Evolutionary conservation across 1,140 invertebrate genomes (phyloP).

Genomic region (Trichoplusia ni): DNA sequence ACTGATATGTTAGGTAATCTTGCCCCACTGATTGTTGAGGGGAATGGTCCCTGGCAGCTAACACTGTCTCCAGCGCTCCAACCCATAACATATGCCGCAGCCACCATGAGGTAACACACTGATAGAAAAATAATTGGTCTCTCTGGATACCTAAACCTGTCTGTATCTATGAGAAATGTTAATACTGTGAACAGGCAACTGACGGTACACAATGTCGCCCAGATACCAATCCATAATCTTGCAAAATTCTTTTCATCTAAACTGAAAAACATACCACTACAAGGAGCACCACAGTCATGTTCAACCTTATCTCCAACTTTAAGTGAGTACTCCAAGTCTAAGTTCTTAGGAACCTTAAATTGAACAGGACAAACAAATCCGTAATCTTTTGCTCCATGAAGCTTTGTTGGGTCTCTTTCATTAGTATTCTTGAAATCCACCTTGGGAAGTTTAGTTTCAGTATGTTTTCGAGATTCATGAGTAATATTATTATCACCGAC

Average conservation of each 20-base stretch:
- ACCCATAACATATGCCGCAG: constrained; percentile 95
- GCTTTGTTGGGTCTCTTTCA: constrained; percentile 66
- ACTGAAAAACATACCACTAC: constrained; percentile 96
- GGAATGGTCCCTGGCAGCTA: constrained; percentile 93
- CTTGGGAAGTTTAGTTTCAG: constrained; percentile 68
- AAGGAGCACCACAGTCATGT: constrained; percentile 95
- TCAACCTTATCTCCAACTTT: constrained; percentile 91
- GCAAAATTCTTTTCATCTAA: constrained; percentile 91
- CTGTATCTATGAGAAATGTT: constrained; percentile 96
- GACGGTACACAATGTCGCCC: constrained; percentile 94
- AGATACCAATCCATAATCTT: constrained; percentile 95
- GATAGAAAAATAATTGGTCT: constrained; percentile 98
- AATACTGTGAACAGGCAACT: constrained; percentile 97
- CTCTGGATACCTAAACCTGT: constrained; percentile 97
- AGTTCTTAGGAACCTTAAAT: constrained; percentile 89
- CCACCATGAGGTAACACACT: constrained; percentile 98
- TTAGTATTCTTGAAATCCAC: constrained; percentile 70
- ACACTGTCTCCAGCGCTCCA: constrained; percentile 92
- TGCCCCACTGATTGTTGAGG: constrained; percentile 84
- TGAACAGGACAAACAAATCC: constrained; percentile 94
- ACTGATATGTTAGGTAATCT: constrained; percentile 89
- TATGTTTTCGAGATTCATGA: constrained; percentile 67
- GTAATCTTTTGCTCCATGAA: constrained; percentile 83
- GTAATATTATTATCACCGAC: constrained; percentile 92
- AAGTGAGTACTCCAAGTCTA: constrained; percentile 89